phyloP scores from a whole-genome alignment of 2,888 invertebrate genomes.

The Platycheirus rosarum region DNA sequence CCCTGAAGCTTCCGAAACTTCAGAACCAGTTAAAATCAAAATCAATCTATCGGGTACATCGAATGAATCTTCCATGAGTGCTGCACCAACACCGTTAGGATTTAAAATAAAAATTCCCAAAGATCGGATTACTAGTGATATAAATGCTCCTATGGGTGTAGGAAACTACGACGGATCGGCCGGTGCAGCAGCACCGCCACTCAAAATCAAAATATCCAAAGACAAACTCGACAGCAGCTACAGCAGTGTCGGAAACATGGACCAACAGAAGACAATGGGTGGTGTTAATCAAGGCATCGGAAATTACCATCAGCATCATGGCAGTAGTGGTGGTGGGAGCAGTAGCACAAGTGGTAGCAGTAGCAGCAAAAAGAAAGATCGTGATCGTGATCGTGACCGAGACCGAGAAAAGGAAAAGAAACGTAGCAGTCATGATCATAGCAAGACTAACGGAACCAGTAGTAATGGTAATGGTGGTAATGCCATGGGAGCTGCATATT shows the following conservation, averaged over 20 bases:
- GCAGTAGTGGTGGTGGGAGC: slow-evolving; percentile 48
- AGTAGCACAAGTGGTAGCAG: slow-evolving; percentile 62
- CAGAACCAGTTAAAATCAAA: slow-evolving; percentile 83
- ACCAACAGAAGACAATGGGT: slow-evolving; percentile 27
- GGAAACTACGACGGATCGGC: slow-evolving; percentile 35
- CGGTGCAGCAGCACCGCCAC: slow-evolving; percentile 78
- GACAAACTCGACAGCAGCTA: slow-evolving; percentile 86
- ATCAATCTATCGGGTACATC: slow-evolving; percentile 78
- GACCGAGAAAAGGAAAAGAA: slow-evolving; percentile 79
- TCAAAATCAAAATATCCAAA: slow-evolving; percentile 92
- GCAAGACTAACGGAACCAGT: slow-evolving; percentile 78
- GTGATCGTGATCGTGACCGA: slow-evolving; percentile 79
- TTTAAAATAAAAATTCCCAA: slow-evolving; percentile 93
- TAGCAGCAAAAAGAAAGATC: slow-evolving; percentile 80
- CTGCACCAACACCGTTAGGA: slow-evolving; percentile 81
- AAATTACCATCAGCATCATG: slow-evolving; percentile 58
- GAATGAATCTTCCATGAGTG: slow-evolving; percentile 75
- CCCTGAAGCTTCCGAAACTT: slow-evolving; percentile 71
- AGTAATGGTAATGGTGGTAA: slow-evolving; percentile 57
- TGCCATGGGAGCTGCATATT: slow-evolving; percentile 43
- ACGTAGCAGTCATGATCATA: slow-evolving; percentile 78
- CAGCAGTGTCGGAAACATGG: slow-evolving; percentile 74
- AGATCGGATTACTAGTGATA: slow-evolving; percentile 86
- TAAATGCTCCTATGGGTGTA: slow-evolving; percentile 55
- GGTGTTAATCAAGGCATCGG: slow-evolving; percentile 7